Evolutionary conservation across 2,113 vertebrate genomes (phyloP), one percentile per base, ranked within the genome.

Genomic region (Puffinus mauretanicus): DNA sequence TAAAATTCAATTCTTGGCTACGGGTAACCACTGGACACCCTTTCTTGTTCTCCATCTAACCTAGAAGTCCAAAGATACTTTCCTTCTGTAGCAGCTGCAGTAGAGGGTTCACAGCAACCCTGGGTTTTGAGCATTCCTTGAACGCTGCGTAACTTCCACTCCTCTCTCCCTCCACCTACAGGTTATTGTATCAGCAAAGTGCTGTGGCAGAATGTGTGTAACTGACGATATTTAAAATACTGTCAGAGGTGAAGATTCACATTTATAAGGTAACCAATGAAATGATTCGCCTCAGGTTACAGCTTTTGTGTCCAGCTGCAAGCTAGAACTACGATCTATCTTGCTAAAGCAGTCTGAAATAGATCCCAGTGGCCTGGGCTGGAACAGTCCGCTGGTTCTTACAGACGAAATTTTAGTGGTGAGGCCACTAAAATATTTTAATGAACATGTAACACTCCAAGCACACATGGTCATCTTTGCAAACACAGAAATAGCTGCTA

Each of bases 401-500:
- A 52, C n/a, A 66, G 36, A 60, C 58, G 72, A 34, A 42, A 60
- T 61, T 86, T 91, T 80, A 93, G 60, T 52, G 30, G 55, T 71
- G 40, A 88, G 60, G 51, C 67, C 34, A 9, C 70, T 66, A 66
- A 95, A 90, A 62, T 94, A 96, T 97, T 95, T 95, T 94, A 97
- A 96, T 81, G 60, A 97, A 84, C 71, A 92, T 54, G 5, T 11
- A 96, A 85, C 55, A 62, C 80, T 96, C 32, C 55, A 91, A 60
- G 77, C 55, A 66, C 93, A 96, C 46, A 83, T 66, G 55, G 85
- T 79, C 89, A 70, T 95, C 89, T 94, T 76, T 90, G 88, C 87
- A 93, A 97, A 97, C 91, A 96, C 94, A 97, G 93, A 97, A 97
- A 97, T 96, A 97, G 93, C 97, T 95, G 62, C 95, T 66, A 87